Evolutionary conservation across 2,888 invertebrate genomes (phyloP), one percentile per base, ranked within the genome.

Genomic region (Allacma fusca): DNA sequence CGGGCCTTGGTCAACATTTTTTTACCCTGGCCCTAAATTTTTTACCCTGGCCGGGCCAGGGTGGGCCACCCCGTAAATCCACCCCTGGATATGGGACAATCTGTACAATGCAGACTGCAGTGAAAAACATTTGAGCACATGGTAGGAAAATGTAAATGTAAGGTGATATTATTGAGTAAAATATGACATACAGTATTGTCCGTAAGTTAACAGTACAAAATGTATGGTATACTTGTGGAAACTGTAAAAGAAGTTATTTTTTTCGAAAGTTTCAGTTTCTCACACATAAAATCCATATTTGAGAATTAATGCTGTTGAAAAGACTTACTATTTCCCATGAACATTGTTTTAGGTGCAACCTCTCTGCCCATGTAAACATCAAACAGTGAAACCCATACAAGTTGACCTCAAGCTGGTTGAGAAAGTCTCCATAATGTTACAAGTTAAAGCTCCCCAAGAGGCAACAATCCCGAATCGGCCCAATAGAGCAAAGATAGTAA

Each of bases 391-490:
- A 26, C 83, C 81, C 40, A 83, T 77, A 23, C 80, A 80, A 0
- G 79, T 75, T 0, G 80, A 78, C 12, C 83, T 50, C 19, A 82
- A 73, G 9, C 77, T 71, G 0, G 83, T 83, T 5, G 83, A 82
- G 62, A 83, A 83, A 16, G 82, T 68, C 76, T 83, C 83, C 29
- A 81, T 79, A 26, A 80, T 80, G 50, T 82, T 80, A 64, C 81
- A 82, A 5, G 76, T 71, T n/a, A 76, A 26, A n/a, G 43, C 26
- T 24, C 81, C 81, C 80, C 81, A 83, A 21, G 79, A 73, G 13
- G 79, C 64, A 0, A 69, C 75, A 29, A 75, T 69, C 1, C 75
- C 71, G 72, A 80, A 78, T 50, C 80, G 29, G 12, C 77, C 75
- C 21, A 44, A 1, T n/a, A 76, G 59, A 23, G 75, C 75, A 34